phyloP scores from a whole-genome alignment of 2,113 vertebrate species.

The Dicerorhinus sumatrensis region DNA sequence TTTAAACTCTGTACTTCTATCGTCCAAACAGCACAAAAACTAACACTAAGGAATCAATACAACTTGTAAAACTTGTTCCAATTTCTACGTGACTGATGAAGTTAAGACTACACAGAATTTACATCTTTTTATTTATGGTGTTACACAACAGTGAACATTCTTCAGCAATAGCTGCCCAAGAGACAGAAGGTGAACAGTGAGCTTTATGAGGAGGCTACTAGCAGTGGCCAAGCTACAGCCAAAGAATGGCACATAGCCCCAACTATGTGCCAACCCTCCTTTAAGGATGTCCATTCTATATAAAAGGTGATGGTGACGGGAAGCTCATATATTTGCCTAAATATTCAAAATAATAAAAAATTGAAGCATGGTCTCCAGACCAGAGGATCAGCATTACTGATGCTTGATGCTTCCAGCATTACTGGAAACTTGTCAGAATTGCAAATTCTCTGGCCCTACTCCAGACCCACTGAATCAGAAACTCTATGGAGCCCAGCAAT shows the following conservation, averaged over 20 bases:
- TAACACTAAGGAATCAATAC: neutral
- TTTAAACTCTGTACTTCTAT: neutral
- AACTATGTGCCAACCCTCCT: neutral
- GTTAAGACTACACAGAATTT: neutral
- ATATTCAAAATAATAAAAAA: neutral
- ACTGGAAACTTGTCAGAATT: neutral
- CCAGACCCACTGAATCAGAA: neutral
- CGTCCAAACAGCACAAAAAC: neutral
- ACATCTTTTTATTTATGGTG: neutral
- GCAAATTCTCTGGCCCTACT: neutral
- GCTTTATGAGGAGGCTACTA: neutral
- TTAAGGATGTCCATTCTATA: neutral
- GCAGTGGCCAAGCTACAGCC: neutral
- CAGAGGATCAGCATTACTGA: neutral
- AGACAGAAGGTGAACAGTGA: neutral
- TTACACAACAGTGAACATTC: neutral
- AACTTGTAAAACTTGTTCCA: conserved; percentile 6
- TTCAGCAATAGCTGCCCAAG: neutral
- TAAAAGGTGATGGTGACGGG: neutral
- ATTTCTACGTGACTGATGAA: neutral
- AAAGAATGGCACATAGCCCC: neutral
- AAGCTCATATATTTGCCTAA: neutral
- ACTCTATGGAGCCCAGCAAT: neutral
- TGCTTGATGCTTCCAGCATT: too few species aligned
- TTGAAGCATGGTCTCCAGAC: neutral